Evolutionary conservation across 2,888 invertebrate species (phyloP), one percentile per base, ranked within the genome.

Genomic region (Drosophila flavopinicola): DNA sequence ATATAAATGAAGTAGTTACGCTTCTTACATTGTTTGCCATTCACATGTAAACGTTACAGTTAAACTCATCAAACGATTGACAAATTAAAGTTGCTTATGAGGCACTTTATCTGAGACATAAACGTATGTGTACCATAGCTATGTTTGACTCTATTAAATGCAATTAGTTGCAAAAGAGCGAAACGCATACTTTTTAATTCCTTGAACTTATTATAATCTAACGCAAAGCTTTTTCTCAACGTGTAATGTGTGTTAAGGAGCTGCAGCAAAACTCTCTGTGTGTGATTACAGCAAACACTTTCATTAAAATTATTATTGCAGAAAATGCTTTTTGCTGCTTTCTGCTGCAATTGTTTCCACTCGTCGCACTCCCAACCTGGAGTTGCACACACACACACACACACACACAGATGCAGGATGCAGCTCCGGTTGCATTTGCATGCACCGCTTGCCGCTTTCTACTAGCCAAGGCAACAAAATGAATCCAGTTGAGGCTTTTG

Each of bases 231-330:
- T 33, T 67, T 60, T 56, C 11, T 35, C 24, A 7, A n/a, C 33
- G 39, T 45, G 51, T 11, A 42, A 15, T 6, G 25, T 24, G 29
- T 7, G 38, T 30, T n/a, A n/a, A 58, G 49, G 23, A 45, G 56
- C 23, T 57, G 33, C 23, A 11, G 33, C 33, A 13, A 39, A 56
- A 54, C 48, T 38, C 45, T 47, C 48, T 38, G 42, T 47, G 60
- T 66, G 66, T 77, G 87, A 86, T 85, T 82, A 83, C 83, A 39
- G 85, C 73, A 73, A 80, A 87, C 84, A 80, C 77, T 88, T 88
- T 87, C 77, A 87, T 87, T 87, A 80, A 80, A 88, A 88, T 85
- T 78, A 85, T 87, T 77, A 82, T 76, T 65, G 70, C 79, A 74
- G 68, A 70, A 79, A 87, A 77, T 67, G 75, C 68, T 74, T 69